Evolutionary conservation across 2,888 invertebrate species (phyloP), one percentile per base, ranked within the genome.

Genomic region (Andrena marginata): DNA sequence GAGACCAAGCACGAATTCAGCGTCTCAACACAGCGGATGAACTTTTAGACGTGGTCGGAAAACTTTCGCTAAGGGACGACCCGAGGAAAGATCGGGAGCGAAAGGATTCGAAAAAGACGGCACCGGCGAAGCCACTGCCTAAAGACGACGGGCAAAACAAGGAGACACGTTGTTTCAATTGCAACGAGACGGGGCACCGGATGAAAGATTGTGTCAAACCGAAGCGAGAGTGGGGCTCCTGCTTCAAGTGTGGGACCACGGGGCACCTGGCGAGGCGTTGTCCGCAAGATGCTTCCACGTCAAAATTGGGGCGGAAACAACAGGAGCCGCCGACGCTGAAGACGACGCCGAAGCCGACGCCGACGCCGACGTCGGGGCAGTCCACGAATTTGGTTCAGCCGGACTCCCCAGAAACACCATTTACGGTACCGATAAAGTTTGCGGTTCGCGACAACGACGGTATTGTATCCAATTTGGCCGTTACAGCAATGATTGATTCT

Each of bases 401-500:
- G 31, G 31, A 31, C 31, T 31, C 33, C 2, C 33, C 62, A 7
- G 33, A 35, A 1, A 35, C 3, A 1, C 63, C 63, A 2, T 63
- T 63, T 35, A 35, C 35, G 23, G 35, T 35, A 5, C 23, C 63
- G 0, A 35, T 63, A 8, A n/a, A 8, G 4, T 35, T 63, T 16
- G 23, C 23, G 10, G 4, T 63, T 63, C 20, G 16, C 0, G 35
- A 63, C 23, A 5, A 63, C 5, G 35, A 20, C 0, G 62, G 35
- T 20, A 63, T 20, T 4, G 13, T 35, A 20, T 35, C 5, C 13
- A 63, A 63, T 35, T 63, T 63, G 10, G 35, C 63, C 6, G 2
- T 35, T 8, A 63, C 35, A 5, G 63, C 63, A 6, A 63, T 63
- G 65, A 65, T 65, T 7, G 49, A 51, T n/a, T 65, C 49, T 5